A percentile compares a stretch with the other conserved stretches of the same genome.
These are phyloP conservation scores for Meriones unguiculatus DNA, from an alignment of 2,113 vertebrate species.

Conservation along the genomic window DNA sequence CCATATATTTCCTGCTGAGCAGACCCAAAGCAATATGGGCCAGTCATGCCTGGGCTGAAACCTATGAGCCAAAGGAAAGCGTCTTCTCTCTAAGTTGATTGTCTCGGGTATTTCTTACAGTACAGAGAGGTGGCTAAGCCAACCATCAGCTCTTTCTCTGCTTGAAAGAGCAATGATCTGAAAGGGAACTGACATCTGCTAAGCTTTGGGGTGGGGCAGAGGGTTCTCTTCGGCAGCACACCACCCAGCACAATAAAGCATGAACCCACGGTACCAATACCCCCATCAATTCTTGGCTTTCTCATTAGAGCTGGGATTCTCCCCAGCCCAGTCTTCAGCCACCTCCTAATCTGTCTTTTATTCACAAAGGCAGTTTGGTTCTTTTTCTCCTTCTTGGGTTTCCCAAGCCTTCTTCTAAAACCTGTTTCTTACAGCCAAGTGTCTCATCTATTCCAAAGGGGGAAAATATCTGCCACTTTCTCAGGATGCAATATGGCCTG, in stretches of 20 bases:
- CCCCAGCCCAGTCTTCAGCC: background rate
- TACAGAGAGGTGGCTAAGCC: background rate
- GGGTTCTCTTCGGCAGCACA: no score
- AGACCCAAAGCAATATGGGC: background rate
- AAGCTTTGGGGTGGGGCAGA: background rate
- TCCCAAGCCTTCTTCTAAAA: constrained; percentile 19
- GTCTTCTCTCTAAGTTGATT: background rate
- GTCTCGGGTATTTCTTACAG: no score
- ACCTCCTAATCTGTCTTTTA: constrained; percentile 24
- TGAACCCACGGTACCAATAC: background rate
- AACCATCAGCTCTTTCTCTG: background rate
- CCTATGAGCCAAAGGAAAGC: background rate
- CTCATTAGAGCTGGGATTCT: rapidly evolving
- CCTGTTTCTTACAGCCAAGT: constrained; percentile 39
- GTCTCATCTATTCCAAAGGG: constrained; percentile 14
- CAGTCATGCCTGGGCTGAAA: background rate
- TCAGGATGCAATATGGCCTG: background rate
- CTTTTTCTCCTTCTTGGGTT: constrained; percentile 21
- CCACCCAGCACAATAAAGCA: background rate
- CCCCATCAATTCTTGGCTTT: background rate
- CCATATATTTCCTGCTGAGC: background rate
- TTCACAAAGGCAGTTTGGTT: constrained; percentile 9
- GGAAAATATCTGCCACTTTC: background rate
- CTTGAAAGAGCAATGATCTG: background rate
- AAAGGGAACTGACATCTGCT: background rate